Base-by-base conservation (phyloP, 2,797 vertebrate species). In the Coreius guichenoti region DNA sequence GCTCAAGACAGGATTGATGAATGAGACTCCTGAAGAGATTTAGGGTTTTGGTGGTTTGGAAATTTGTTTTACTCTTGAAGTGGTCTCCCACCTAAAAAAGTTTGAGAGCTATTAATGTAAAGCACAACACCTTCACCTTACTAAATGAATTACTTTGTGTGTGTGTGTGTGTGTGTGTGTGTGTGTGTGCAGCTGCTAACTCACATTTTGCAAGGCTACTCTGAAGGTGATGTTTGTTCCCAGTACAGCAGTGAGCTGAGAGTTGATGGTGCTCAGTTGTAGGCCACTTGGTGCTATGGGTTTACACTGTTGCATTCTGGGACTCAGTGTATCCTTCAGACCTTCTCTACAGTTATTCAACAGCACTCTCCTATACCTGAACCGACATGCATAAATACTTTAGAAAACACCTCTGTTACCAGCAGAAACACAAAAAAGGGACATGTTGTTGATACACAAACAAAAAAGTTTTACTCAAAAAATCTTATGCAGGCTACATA, bases 261-360 rank as follows among this genome's bases (percentile, higher is more conserved):
- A 96, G 26, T 96, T 94, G 0, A 93, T 90, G 21, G 97, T 99
- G 88, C 96, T 93, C 78, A 99, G 92, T 1, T 96, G 96, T 47
- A 99, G 91, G 23, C 97, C 97, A 23, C 89, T 92, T 0, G 98
- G 98, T 7, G 97, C 94, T 90, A 96, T 95, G 19, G 95, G 94
- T 1, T 92, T 97, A 88, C 98, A 99, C 1, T 93, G 91, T 91
- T 98, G 97, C 85, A 95, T 94, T 91, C 94, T 96, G 88, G 98
- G 96, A 0, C 95, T 97, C 88, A 96, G 98, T 83, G 96, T 94
- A 5, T 97, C 97, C 87, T 91, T 91, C 83, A 97, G 93, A 12
- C 92, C 95, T 23, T 97, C 97, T 11, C 97, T 97, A 92, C 98
- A 99, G 92, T 98, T 98, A 92, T 99, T 99, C 84, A 97, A 96